phyloP scores from a whole-genome alignment of 2,888 invertebrate species.

The Sinodicranocentrus sp. region DNA sequence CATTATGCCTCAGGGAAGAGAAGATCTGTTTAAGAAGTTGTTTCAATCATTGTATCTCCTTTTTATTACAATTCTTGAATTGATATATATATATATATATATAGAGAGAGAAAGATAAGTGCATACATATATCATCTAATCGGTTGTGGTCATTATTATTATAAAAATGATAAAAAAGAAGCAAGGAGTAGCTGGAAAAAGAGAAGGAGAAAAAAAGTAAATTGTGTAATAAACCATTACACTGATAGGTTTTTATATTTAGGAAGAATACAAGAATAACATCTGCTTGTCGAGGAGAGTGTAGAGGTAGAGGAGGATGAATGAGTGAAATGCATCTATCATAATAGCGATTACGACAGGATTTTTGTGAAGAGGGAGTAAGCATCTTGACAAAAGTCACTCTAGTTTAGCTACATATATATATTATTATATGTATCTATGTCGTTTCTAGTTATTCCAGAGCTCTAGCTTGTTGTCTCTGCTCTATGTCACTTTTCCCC shows the following conservation, averaged over 20 bases:
- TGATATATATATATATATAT: too few species aligned
- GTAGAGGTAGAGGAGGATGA: too few species aligned
- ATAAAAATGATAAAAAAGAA: not conserved
- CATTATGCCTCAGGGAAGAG: too few species aligned
- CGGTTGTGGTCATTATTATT: slow-evolving; percentile 3
- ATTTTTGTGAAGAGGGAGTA: too few species aligned
- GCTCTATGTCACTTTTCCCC: slow-evolving; percentile 71
- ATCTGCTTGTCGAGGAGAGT: slow-evolving; percentile 7
- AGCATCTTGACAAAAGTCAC: too few species aligned
- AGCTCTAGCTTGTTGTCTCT: slow-evolving; percentile 65
- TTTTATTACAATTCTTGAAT: slow-evolving; percentile 18
- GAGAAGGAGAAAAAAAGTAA: not conserved
- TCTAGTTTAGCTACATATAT: too few species aligned
- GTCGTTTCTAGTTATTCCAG: too few species aligned
- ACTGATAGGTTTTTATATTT: not conserved
- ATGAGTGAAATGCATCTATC: too few species aligned
- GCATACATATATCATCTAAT: not conserved
- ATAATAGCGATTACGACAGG: too few species aligned
- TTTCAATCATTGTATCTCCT: too few species aligned
- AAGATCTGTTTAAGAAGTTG: too few species aligned
- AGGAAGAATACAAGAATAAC: not conserved
- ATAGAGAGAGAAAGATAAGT: not conserved
- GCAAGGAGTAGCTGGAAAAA: not conserved
- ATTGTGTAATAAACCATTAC: not conserved
- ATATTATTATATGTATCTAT: too few species aligned